These are phyloP conservation scores for Zaprionus obscuricornis DNA, from an alignment of 2,888 invertebrate genomes.

Conservation along the genomic window DNA sequence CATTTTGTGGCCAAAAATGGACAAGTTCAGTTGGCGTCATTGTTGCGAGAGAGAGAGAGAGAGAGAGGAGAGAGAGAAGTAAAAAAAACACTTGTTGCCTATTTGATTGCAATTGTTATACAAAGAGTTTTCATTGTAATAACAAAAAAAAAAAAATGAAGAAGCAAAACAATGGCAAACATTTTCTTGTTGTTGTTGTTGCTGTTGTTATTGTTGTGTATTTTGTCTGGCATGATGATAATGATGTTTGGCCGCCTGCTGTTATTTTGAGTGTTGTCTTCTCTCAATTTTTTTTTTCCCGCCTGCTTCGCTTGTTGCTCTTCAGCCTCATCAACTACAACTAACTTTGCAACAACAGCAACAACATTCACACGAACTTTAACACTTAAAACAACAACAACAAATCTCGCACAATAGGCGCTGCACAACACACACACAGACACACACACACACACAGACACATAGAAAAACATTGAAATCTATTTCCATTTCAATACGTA, in stretches of 20 bases:
- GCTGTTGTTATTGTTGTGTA: conserved; percentile 19
- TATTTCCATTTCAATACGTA: conserved; percentile 51
- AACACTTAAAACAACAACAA: conserved; percentile 55
- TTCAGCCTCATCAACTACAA: not conserved
- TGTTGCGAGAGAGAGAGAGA: conserved; percentile 27
- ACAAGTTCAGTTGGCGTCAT: conserved; percentile 57
- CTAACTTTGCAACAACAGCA: conserved; percentile 13
- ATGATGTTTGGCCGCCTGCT: conserved; percentile 62
- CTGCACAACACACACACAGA: too few species aligned
- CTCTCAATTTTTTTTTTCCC: not conserved
- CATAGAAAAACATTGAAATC: conserved; percentile 36
- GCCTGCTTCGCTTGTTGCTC: not conserved
- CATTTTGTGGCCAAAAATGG: conserved; percentile 75
- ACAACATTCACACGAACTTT: conserved; percentile 74
- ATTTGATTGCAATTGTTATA: conserved; percentile 63
- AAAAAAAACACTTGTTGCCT: conserved; percentile 64
- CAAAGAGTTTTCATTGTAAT: conserved; percentile 76
- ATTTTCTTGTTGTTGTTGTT: conserved; percentile 33
- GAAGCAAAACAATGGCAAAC: conserved; percentile 64
- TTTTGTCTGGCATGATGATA: conserved; percentile 57
- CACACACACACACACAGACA: too few species aligned
- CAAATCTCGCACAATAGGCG: too few species aligned
- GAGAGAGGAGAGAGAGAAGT: conserved; percentile 2
- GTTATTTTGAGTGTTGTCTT: conserved; percentile 14
- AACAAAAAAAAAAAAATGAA: too few species aligned